Percentiles rank a stretch among this genome's conserved stretches.
Conservation (phyloP, 2,797 vertebrate genomes). For the Chelidonichthys spinosus region DNA sequence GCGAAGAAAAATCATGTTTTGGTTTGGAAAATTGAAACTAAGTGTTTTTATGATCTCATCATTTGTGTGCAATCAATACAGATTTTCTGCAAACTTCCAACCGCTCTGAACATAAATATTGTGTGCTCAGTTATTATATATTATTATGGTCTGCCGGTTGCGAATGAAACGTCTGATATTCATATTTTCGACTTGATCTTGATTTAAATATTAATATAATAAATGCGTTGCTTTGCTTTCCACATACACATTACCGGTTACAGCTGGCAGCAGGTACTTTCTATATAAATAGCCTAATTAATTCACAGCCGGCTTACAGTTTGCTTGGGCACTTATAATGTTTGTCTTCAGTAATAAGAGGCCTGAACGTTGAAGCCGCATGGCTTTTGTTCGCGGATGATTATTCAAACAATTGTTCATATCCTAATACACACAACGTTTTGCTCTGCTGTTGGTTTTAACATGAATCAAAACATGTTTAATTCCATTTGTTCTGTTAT, state of each 20-base stretch:
- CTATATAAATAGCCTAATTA: not conserved
- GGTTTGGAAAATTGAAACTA: not conserved
- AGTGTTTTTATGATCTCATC: slow-evolving; percentile 6
- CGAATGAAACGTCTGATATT: not conserved
- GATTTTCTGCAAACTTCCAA: not conserved
- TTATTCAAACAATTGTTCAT: slow-evolving; percentile 13
- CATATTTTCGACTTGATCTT: not conserved
- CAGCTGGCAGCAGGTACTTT: not conserved
- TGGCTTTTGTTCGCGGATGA: not conserved
- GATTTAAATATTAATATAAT: not conserved
- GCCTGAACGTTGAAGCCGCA: not conserved
- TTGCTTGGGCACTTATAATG: not conserved
- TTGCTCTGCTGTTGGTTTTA: not conserved
- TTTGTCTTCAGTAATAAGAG: slow-evolving; percentile 14
- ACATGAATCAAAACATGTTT: slow-evolving; percentile 12
- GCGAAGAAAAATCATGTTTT: not conserved
- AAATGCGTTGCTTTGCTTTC: not conserved
- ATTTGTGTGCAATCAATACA: not conserved
- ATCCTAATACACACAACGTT: slow-evolving; percentile 2
- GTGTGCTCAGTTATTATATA: not conserved
- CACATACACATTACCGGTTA: not conserved
- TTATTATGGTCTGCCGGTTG: not conserved
- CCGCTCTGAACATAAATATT: too few species aligned
- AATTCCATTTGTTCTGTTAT: not conserved
- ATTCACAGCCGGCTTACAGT: not conserved